Percentiles rank a stretch among this genome's conserved stretches.
These are phyloP conservation scores for Ormia ochracea DNA, from an alignment of 2,888 invertebrate species.

Conservation along the genomic window DNA sequence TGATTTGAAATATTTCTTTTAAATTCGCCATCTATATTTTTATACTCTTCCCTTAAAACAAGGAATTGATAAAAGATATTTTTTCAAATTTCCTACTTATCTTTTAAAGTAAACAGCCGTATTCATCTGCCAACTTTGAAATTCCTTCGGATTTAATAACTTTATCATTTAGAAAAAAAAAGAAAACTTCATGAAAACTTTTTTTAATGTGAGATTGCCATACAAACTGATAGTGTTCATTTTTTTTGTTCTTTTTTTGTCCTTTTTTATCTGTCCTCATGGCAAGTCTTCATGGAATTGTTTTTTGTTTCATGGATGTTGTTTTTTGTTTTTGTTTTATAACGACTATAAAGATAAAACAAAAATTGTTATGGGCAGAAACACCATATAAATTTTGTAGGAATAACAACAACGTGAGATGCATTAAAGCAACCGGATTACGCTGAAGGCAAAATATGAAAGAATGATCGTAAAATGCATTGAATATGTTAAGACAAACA, in stretches of 20 bases:
- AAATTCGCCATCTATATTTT: too few relatives aligned
- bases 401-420: constrained; percentile 33
- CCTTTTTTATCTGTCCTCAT: neutral
- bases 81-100: neutral
- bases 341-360: constrained; percentile 32
- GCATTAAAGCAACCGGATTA: constrained; percentile 47
- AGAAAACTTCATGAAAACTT: neutral
- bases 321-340: too few relatives aligned
- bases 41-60: too few relatives aligned
- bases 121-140: neutral
- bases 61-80: neutral
- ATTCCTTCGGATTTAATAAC: neutral
- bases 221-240: neutral
- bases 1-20: too few relatives aligned
- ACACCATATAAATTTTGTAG: constrained; percentile 18
- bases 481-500: neutral
- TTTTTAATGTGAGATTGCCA: neutral
- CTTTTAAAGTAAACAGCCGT: neutral
- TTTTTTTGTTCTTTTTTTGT: neutral
- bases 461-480: constrained; percentile 20
- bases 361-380: constrained; percentile 10
- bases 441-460: constrained; percentile 37
- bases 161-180: constrained; percentile 25
- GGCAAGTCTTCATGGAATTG: neutral
- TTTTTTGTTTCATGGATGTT: too few relatives aligned